These are phyloP conservation scores for Rhodophaea formosa DNA, from an alignment of 2,888 invertebrate species.

Conservation along the genomic window DNA sequence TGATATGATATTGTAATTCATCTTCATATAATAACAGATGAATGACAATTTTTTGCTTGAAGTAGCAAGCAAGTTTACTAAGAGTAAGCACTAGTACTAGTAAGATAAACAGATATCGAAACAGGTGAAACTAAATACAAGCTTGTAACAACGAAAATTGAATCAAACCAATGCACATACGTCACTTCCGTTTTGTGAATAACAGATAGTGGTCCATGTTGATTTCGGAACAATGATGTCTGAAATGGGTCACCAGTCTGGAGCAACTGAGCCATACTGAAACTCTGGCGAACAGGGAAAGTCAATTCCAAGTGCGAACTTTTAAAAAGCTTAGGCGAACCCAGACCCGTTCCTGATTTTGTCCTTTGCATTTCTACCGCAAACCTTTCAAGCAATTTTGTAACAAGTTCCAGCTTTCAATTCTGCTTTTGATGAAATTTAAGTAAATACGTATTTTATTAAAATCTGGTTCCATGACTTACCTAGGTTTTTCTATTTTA, in stretches of 20 bases:
- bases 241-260: constrained; percentile 48
- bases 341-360: constrained; percentile 40
- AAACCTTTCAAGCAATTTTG: constrained; percentile 40
- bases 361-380: constrained; percentile 30
- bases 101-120: too few relatives aligned
- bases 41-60: too few relatives aligned
- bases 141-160: too few relatives aligned
- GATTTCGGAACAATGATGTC: constrained; percentile 23
- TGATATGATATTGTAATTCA: too few relatives aligned
- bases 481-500: too few relatives aligned
- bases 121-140: too few relatives aligned
- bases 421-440: not conserved
- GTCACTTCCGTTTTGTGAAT: not conserved
- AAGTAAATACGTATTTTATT: too few relatives aligned
- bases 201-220: constrained; percentile 16
- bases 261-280: constrained; percentile 45
- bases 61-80: too few relatives aligned
- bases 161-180: not conserved
- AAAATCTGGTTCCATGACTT: too few relatives aligned
- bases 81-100: too few relatives aligned
- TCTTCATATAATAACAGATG: too few relatives aligned
- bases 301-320: constrained; percentile 66
- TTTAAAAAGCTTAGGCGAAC: constrained; percentile 51
- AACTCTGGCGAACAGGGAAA: constrained; percentile 66
- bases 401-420: not conserved